phyloP scores from a whole-genome alignment of 2,888 invertebrate species.

The Autographa gamma region DNA sequence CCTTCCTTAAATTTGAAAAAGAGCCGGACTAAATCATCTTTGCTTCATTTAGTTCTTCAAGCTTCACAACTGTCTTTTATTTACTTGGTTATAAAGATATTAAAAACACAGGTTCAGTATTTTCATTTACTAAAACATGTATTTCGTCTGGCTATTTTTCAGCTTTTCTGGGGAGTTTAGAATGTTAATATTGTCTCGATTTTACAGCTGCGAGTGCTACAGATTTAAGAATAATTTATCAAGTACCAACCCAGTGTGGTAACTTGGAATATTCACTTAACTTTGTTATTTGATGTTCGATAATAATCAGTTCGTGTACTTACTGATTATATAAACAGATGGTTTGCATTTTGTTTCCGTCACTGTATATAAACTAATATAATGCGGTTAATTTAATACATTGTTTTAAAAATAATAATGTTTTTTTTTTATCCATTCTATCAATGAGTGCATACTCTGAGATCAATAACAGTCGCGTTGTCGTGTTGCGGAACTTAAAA shows the following conservation, averaged over 20 bases:
- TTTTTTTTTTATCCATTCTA: slow-evolving; percentile 23
- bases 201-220: slow-evolving; percentile 61
- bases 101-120: not conserved
- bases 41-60: slow-evolving; percentile 49
- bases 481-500: too few species aligned
- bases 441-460: too few species aligned
- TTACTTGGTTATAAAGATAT: not conserved
- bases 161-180: slow-evolving; percentile 71
- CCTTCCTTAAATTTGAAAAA: slow-evolving; percentile 62
- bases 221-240: slow-evolving; percentile 60
- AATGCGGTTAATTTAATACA: slow-evolving; percentile 88
- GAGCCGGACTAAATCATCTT: slow-evolving; percentile 59
- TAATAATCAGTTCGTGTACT: slow-evolving; percentile 63
- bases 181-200: slow-evolving; percentile 62
- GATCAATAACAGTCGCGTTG: too few species aligned
- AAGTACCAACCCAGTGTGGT: slow-evolving; percentile 60
- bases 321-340: slow-evolving; percentile 66
- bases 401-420: slow-evolving; percentile 81
- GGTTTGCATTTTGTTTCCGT: slow-evolving; percentile 87
- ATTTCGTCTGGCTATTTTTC: slow-evolving; percentile 45
- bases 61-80: not conserved
- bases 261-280: slow-evolving; percentile 50
- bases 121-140: not conserved
- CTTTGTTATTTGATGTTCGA: slow-evolving; percentile 57
- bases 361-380: slow-evolving; percentile 88